A percentile compares a stretch with the other conserved stretches of the same genome.
phyloP scores from a whole-genome alignment of 2,888 invertebrate genomes.

The Hirtodrosophila alboralis region DNA sequence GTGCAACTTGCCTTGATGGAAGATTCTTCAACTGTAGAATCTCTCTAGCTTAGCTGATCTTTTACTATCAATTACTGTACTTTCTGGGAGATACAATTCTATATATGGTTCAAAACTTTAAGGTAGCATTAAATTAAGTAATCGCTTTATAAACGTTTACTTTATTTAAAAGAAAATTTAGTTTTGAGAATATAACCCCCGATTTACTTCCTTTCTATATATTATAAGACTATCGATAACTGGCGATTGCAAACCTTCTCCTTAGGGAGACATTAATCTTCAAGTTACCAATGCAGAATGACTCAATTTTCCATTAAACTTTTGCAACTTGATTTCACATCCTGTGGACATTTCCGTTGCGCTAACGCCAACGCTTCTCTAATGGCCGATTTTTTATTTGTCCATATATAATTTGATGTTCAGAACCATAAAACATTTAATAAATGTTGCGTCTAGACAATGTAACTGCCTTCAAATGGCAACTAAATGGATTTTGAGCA shows the following conservation, averaged over 20 bases:
- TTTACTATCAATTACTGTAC: neutral
- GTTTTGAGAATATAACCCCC: too few relatives aligned
- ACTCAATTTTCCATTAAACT: slow-evolving; percentile 48
- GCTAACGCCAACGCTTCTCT: slow-evolving; percentile 18
- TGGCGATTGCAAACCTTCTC: neutral
- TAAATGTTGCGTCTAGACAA: slow-evolving; percentile 79
- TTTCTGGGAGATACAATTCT: neutral
- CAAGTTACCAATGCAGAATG: slow-evolving; percentile 13
- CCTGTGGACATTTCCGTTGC: slow-evolving; percentile 48
- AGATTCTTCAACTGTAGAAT: neutral
- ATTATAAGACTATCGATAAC: neutral
- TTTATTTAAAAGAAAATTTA: too few relatives aligned
- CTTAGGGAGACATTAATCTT: slow-evolving; percentile 43
- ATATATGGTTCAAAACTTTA: too few relatives aligned
- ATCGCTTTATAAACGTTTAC: too few relatives aligned
- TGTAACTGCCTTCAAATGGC: slow-evolving; percentile 78
- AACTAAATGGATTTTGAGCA: slow-evolving; percentile 79
- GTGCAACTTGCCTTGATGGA: neutral
- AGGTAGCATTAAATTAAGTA: too few relatives aligned
- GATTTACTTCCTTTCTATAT: too few relatives aligned
- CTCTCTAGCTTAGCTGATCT: neutral
- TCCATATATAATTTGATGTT: slow-evolving; percentile 73
- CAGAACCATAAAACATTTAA: slow-evolving; percentile 77
- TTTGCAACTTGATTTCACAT: slow-evolving; percentile 24
- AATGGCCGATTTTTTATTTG: slow-evolving; percentile 70